A percentile compares a stretch with the other conserved stretches of the same genome.
These are phyloP conservation scores for Temnopleurus reevesii DNA, from an alignment of 53 echinoderm and acorn worm species.

Conservation along the genomic window DNA sequence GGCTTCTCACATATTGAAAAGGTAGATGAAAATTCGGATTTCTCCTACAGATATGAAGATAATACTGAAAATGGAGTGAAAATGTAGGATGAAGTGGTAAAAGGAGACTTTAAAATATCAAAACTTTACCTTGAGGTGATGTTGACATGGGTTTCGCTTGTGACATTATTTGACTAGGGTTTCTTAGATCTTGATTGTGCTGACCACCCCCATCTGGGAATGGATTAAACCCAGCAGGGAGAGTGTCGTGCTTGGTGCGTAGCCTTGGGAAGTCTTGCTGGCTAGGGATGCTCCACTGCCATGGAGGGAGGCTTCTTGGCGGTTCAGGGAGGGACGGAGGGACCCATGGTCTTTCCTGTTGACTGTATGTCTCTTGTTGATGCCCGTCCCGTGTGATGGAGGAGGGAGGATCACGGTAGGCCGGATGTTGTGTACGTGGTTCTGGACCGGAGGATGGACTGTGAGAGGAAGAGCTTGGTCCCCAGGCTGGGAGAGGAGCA, in stretches of 20 bases:
- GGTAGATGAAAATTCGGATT: no score
- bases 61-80: no score
- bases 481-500: background rate
- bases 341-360: background rate
- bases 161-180: background rate
- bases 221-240: constrained; percentile 82
- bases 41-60: no score
- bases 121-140: no score
- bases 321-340: constrained; percentile 74
- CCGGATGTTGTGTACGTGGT: no score
- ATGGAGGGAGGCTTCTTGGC: constrained; percentile 68
- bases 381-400: background rate
- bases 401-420: background rate
- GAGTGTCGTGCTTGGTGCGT: constrained; percentile 76
- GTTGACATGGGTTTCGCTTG: background rate
- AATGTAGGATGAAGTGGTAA: no score
- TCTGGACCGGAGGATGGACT: no score
- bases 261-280: constrained; percentile 61
- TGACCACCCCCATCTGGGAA: constrained; percentile 61
- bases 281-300: constrained; percentile 69
- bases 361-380: background rate
- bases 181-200: background rate
- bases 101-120: no score
- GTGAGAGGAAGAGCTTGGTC: background rate
- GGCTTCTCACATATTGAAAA: no score